Base-by-base conservation (phyloP, 2,113 vertebrate genomes). In the Syngnathoides biaculeatus region DNA sequence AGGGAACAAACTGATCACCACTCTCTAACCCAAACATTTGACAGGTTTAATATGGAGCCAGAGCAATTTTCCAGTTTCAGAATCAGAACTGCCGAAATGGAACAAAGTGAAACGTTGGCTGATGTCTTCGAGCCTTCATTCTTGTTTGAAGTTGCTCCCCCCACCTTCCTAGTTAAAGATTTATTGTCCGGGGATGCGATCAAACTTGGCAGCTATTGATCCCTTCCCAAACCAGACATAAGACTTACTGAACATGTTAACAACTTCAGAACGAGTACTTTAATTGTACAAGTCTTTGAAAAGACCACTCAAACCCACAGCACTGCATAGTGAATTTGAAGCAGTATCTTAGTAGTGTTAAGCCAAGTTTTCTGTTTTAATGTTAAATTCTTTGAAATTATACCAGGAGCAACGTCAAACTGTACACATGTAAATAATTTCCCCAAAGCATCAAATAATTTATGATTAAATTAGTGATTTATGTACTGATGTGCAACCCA, bases 121-220 rank as follows among this genome's bases (percentile, higher is more conserved):
- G 50, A 74, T 73, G 84, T 76, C 80, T 86, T 72, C 81, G 85
- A 83, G 79, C 71, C 58, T 75, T 69, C 53, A 42, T 82, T 68
- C 74, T 81, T 78, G 86, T 90, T 91, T 90, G 89, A 92, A 90
- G 89, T 85, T 76, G 79, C 72, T 79, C 74, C 78, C 77, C 68
- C 68, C 38, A 76, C 74, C 85, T 76, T 71, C 81, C 15, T 78
- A 86, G 83, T 86, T 85, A 86, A 85, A 80, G 86, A 87, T 73
- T 74, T 83, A 83, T 84, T 84, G 88, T 89, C 84, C 81, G 68
- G 81, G 89, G 87, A 88, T 82, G 79, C 14, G 69, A 91, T 89
- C 85, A 89, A 89, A 90, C 75, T 77, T 85, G 88, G 84, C 88
- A 90, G 85, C 80, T 91, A 92, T 90, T 87, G 88, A 92, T 90